Conservation (phyloP, 2,797 vertebrate species). For the Trichosurus vulpecula region DNA sequence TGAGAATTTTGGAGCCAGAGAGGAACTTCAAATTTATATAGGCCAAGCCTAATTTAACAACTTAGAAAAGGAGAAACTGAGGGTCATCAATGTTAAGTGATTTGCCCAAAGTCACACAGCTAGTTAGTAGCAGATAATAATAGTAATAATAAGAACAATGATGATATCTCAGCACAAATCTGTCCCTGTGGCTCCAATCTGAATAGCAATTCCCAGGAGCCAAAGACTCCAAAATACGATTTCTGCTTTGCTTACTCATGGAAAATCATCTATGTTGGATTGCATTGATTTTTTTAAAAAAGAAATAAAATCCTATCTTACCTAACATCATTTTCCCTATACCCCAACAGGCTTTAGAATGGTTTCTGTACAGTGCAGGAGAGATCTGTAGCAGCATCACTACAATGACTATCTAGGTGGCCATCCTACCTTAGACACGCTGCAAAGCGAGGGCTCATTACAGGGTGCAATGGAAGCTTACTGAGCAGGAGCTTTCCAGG, state of each 20-base stretch:
- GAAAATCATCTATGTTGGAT: slow-evolving; percentile 71
- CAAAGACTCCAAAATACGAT: slow-evolving; percentile 75
- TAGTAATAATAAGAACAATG: not conserved
- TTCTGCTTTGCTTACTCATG: slow-evolving; percentile 63
- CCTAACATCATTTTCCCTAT: not conserved
- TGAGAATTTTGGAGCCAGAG: not conserved
- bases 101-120: not conserved
- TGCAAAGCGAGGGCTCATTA: not conserved
- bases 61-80: not conserved
- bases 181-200: slow-evolving; percentile 72
- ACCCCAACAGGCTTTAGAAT: not conserved
- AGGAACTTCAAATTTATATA: not conserved
- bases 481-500: not conserved
- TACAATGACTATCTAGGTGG: not conserved
- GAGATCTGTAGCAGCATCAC: not conserved
- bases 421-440: not conserved
- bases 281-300: slow-evolving; percentile 46
- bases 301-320: not conserved
- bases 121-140: slow-evolving; percentile 42
- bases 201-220: slow-evolving; percentile 69
- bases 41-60: not conserved
- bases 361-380: not conserved
- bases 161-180: slow-evolving; percentile 69
- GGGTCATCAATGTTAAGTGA: slow-evolving; percentile 2
- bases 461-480: not conserved